Evolutionary conservation across 2,797 vertebrate genomes (phyloP).

Genomic region (Thamnophis elegans): DNA sequence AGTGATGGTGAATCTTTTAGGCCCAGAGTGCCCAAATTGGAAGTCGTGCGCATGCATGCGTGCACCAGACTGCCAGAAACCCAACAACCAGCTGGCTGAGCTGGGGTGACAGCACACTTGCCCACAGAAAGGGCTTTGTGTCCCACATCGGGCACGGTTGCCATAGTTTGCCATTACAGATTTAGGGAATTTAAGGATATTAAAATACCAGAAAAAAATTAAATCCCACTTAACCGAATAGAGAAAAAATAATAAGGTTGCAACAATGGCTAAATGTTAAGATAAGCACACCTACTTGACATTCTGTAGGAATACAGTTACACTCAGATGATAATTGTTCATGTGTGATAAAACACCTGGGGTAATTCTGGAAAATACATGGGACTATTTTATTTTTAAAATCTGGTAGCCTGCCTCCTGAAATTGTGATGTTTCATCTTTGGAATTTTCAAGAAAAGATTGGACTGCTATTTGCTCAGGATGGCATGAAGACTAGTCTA

Average conservation of each 20-base stretch:
- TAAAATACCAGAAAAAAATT: slow-evolving; percentile 5
- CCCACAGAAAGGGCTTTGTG: no score
- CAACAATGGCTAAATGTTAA: slow-evolving; percentile 33
- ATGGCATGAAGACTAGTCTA: background rate
- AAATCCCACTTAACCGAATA: slow-evolving; percentile 45
- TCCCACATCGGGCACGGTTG: no score
- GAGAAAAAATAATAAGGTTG: slow-evolving; percentile 33
- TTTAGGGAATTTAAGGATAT: background rate
- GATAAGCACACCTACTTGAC: slow-evolving; percentile 43
- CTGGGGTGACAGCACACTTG: no score
- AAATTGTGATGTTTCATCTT: background rate
- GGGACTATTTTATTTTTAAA: background rate
- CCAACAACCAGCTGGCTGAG: no score
- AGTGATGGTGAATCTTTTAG: no score
- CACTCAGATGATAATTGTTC: slow-evolving; percentile 37
- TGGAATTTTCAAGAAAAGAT: background rate
- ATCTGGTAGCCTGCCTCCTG: background rate
- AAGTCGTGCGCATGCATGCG: no score
- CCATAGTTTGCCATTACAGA: no score
- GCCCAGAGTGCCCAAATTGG: no score
- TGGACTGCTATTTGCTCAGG: background rate
- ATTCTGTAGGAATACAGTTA: slow-evolving; percentile 41
- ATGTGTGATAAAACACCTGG: background rate
- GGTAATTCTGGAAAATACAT: background rate
- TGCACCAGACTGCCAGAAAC: no score